Evolutionary conservation across 2,797 vertebrate genomes (phyloP), one percentile per base, ranked within the genome.

Genomic region (Lithobates pipiens): DNA sequence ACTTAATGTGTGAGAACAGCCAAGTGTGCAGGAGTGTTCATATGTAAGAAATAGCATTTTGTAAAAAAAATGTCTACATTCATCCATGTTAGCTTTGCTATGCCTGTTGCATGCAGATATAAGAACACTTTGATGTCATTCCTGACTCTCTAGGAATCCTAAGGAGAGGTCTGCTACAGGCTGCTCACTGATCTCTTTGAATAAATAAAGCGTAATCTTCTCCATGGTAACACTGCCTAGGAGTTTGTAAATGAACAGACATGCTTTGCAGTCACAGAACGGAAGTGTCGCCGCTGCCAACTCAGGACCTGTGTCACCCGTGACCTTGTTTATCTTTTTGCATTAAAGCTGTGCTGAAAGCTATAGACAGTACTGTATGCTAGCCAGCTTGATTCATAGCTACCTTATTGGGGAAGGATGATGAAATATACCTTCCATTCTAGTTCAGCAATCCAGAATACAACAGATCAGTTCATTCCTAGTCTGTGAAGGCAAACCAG

Each of bases 141-240:
- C 67, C 42, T 73, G 50, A 36, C 80, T 86, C 80, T 86, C 76
- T 86, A 83, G 85, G 85, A 83, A 83, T 86, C 61, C 76, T 54
- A 42, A 65, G 39, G 50, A 72, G 75, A 77, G 76, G 50, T 78
- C 76, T 73, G 50, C 23, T 83, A 21, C 21, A 18, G 71, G 67
- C 21, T 27, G 44, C n/a, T 81, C 57, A 74, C 80, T 54, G 42
- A 68, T 78, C 74, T 67, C 29, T 79, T 72, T 67, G 69, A 83
- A 78, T 79, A 83, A 68, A 73, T 57, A 83, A 67, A 86, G 67
- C 69, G 75, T 83, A 86, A 86, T 73, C 15, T 63, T 81, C 77
- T 18, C 85, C 85, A 86, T 86, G 79, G 79, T 13, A 82, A 86
- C 73, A 61, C 50, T 67, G 73, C 79, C 74, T 76, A 42, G 85